Conservation (phyloP, 1,140 invertebrate species). For the Anagrus nilaparvatae region DNA sequence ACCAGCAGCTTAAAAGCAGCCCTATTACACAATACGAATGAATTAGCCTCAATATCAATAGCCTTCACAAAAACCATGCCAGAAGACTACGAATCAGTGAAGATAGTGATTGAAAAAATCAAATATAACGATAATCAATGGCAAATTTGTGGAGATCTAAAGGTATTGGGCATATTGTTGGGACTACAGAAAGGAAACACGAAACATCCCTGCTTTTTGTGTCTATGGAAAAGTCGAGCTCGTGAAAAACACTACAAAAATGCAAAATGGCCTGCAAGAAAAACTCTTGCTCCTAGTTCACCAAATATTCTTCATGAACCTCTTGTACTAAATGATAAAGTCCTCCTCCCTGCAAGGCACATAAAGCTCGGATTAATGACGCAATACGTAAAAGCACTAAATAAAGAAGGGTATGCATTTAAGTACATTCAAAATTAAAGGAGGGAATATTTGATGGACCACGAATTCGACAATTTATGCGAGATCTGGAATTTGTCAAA, state of each 20-base stretch:
- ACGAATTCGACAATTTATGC: conserved; percentile 18
- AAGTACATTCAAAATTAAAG: conserved; percentile 18
- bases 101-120: too few species aligned
- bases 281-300: too few species aligned
- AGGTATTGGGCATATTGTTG: conserved; percentile 12
- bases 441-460: conserved; percentile 22
- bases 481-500: conserved; percentile 13
- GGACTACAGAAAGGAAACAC: conserved; percentile 7
- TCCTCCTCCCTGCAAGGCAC: conserved; percentile 21
- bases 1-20: conserved; percentile 16
- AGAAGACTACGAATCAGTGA: too few species aligned
- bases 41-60: conserved; percentile 16
- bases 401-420: conserved; percentile 11
- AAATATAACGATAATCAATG: conserved; percentile 13
- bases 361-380: conserved; percentile 27
- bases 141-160: conserved; percentile 13
- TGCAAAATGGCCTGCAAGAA: conserved; percentile 10
- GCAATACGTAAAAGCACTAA: conserved; percentile 24
- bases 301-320: too few species aligned
- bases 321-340: too few species aligned
- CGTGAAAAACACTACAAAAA: conserved; percentile 5
- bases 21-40: conserved; percentile 20
- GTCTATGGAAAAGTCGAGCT: conserved; percentile 11
- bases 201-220: conserved; percentile 14
- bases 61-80: too few species aligned